These are phyloP conservation scores for Dipodomys ordii DNA, from an alignment of 2,113 vertebrate genomes.

Conservation along the genomic window DNA sequence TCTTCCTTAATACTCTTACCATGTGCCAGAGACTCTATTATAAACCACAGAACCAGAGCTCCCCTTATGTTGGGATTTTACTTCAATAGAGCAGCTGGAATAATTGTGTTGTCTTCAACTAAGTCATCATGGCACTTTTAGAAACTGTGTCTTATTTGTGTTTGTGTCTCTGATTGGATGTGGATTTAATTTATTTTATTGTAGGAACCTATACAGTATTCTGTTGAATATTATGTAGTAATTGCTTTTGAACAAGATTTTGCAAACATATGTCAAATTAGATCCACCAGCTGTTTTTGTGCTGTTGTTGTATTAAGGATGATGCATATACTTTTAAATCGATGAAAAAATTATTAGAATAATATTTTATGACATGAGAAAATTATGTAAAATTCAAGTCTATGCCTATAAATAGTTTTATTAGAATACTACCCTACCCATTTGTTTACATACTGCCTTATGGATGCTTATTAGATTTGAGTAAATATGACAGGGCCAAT, in stretches of 20 bases:
- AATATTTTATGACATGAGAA: neutral
- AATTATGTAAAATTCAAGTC: neutral
- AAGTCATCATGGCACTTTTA: neutral
- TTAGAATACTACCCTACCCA: accelerated
- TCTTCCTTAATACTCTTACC: neutral
- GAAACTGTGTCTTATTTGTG: neutral
- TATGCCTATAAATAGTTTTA: neutral
- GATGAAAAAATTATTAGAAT: slow-evolving; percentile 3
- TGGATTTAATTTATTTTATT: neutral
- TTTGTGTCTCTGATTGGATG: neutral
- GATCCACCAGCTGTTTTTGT: neutral
- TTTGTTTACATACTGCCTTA: neutral
- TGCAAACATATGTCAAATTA: slow-evolving; percentile 25
- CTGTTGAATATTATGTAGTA: neutral
- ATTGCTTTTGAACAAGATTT: neutral
- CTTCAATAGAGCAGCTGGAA: neutral
- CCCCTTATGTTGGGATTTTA: neutral
- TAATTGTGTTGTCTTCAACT: neutral
- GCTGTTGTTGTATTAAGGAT: neutral
- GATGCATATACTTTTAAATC: slow-evolving; percentile 13
- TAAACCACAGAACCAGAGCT: neutral
- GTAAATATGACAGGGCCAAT: neutral
- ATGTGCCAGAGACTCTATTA: neutral
- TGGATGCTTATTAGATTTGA: neutral
- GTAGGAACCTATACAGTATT: neutral